Evolutionary conservation across 2,888 invertebrate genomes (phyloP), one percentile per base, ranked within the genome.

Genomic region (Coleophora flavipennella): DNA sequence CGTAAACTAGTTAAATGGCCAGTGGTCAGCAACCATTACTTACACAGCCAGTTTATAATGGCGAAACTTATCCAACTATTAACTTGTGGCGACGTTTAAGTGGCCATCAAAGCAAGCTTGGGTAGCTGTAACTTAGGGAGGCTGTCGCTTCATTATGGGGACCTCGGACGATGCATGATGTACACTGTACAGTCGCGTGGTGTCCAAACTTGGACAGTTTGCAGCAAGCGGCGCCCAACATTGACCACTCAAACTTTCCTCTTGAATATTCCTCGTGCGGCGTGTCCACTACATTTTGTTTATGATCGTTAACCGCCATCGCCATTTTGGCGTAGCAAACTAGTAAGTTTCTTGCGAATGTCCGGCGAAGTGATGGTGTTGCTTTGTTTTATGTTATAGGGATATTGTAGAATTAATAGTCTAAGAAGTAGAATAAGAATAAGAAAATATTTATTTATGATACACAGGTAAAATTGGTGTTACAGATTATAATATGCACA

Each of bases 101-200:
- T 70, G 76, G 74, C 68, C 67, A 81, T 81, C 81, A 81, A 77
- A 79, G 59, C 64, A 55, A 61, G 74, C 70, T 80, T 72, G 76
- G 68, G 68, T 67, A 59, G 68, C 69, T 64, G 73, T 76, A 79
- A 81, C 65, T 81, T 76, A 73, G 62, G 51, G 56, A 53, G 49
- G 57, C 57, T 63, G 62, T 56, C 61, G 73, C 80, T 80, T 80
- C 83, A 84, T 84, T 81, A 83, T 72, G 74, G 62, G 69, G 67
- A 69, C 77, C 68, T 74, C 76, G 76, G 79, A 78, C 69, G 71
- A 51, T 50, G 59, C 62, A 64, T 73, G 78, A 78, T 69, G 72
- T 65, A 64, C 59, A 9, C 28, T 1, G n/a, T n/a, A 11, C n/a
- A n/a, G 29, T n/a, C 11, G 29, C 10, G 11, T 29, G 58, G 57